phyloP scores from a whole-genome alignment of 2,888 invertebrate species.

The Drosophila suboccidentalis region DNA sequence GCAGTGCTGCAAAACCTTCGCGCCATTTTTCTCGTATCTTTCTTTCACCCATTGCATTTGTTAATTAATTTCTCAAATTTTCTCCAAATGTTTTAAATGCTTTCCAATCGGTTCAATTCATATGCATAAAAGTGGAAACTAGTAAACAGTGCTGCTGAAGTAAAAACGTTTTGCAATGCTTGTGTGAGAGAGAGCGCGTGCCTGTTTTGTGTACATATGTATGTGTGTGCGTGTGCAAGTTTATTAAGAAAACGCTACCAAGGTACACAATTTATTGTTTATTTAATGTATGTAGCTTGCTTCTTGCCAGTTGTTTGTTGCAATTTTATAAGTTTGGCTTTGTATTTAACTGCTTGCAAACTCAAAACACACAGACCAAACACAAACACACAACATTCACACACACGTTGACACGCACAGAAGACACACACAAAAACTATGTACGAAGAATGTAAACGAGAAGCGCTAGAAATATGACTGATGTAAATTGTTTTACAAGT shows the following conservation, averaged over 20 bases:
- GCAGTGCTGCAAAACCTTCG: conserved; percentile 62
- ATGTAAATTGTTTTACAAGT: conserved; percentile 78
- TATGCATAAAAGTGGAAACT: conserved; percentile 16
- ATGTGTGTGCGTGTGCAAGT: conserved; percentile 61
- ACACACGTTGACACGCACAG: conserved; percentile 22
- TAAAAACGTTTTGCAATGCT: conserved; percentile 18
- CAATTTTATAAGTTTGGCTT: conserved; percentile 72
- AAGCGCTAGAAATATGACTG: conserved; percentile 71
- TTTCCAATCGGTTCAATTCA: conserved; percentile 4
- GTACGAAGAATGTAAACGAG: conserved; percentile 50
- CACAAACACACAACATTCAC: conserved; percentile 32
- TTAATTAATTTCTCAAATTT: conserved; percentile 16
- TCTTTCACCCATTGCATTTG: conserved; percentile 31
- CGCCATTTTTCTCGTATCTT: conserved; percentile 51
- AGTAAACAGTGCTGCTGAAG: not conserved
- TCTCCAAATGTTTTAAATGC: conserved; percentile 22
- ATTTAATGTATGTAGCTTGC: conserved; percentile 58
- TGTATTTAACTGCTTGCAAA: conserved; percentile 63
- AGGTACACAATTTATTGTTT: conserved; percentile 75
- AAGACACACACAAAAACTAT: conserved; percentile 37
- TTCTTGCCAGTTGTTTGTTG: conserved; percentile 65
- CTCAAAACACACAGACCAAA: conserved; percentile 35
- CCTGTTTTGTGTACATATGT: conserved; percentile 37
- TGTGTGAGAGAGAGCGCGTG: conserved; percentile 30
- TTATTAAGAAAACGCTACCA: conserved; percentile 49